Conservation (phyloP, 1,140 invertebrate species). For the Cyrtorhinus lividipennis region DNA sequence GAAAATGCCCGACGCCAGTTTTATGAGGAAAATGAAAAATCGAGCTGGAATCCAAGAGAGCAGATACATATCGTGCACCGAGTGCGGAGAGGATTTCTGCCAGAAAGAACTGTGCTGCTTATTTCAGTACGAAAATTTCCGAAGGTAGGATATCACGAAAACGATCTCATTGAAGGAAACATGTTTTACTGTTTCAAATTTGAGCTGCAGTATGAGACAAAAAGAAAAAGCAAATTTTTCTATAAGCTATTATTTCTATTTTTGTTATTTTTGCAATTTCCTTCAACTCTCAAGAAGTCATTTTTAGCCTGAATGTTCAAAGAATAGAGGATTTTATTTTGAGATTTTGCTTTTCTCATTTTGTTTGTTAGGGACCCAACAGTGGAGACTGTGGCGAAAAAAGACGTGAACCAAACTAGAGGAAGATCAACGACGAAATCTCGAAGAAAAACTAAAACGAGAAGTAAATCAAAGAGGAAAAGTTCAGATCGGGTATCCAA, state of each 20-base stretch:
- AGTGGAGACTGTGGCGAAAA: not conserved
- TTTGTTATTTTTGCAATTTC: not conserved
- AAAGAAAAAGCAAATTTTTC: not conserved
- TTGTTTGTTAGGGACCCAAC: not conserved
- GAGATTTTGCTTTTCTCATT: not conserved
- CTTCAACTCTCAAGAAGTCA: not conserved
- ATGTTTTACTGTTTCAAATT: not conserved
- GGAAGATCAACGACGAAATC: not conserved
- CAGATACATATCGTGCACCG: slow-evolving; percentile 50
- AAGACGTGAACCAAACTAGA: not conserved
- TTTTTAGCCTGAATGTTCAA: not conserved
- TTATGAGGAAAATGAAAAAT: slow-evolving; percentile 55
- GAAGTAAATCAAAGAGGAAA: slow-evolving; percentile 2
- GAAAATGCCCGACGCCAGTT: slow-evolving; percentile 34
- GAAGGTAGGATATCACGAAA: slow-evolving; percentile 12
- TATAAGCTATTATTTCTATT: not conserved
- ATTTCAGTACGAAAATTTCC: slow-evolving; percentile 34
- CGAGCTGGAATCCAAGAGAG: slow-evolving; percentile 60
- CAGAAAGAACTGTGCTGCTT: slow-evolving; percentile 39
- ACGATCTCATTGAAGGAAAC: not conserved
- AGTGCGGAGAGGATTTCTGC: slow-evolving; percentile 77
- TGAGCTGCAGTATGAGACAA: not conserved
- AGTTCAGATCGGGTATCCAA: not conserved
- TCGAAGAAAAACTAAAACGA: not conserved
- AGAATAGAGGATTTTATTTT: not conserved